phyloP scores from a whole-genome alignment of 2,888 invertebrate genomes.

The Sylvicola cinctus region DNA sequence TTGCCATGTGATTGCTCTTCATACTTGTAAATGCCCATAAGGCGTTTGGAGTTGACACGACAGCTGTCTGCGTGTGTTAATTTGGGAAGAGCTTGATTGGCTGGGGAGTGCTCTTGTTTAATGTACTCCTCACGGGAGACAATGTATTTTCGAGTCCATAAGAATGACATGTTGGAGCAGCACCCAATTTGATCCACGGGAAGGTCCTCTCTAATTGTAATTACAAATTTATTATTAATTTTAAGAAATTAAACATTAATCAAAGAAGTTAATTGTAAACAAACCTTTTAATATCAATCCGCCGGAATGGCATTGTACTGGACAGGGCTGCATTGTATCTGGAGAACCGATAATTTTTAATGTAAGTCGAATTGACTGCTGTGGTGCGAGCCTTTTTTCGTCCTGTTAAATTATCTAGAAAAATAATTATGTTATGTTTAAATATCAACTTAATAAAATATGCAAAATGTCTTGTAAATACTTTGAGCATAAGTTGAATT shows the following conservation, averaged over 20 bases:
- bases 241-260: background rate
- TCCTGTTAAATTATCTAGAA: no score
- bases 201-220: conserved; percentile 4
- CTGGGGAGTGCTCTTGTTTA: background rate
- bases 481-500: background rate
- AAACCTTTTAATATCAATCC: background rate
- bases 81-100: conserved; percentile 1
- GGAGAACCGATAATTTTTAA: conserved; percentile 6
- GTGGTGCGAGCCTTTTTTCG: conserved; percentile 1
- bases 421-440: no score
- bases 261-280: no score
- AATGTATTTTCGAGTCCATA: conserved; percentile 5
- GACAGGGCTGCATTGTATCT: conserved; percentile 6
- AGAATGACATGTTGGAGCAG: conserved; percentile 6
- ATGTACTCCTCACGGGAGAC: background rate
- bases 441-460: background rate
- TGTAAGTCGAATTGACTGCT: conserved; percentile 7
- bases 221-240: background rate
- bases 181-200: conserved; percentile 7
- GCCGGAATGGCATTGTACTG: conserved; percentile 5
- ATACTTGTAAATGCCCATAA: conserved; percentile 7
- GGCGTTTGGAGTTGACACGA: conserved; percentile 6
- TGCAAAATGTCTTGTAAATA: background rate
- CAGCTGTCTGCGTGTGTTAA: conserved; percentile 5
- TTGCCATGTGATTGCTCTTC: conserved; percentile 6